phyloP scores from a whole-genome alignment of 2,888 invertebrate genomes.

The Poecilobothrus nobilitatus region DNA sequence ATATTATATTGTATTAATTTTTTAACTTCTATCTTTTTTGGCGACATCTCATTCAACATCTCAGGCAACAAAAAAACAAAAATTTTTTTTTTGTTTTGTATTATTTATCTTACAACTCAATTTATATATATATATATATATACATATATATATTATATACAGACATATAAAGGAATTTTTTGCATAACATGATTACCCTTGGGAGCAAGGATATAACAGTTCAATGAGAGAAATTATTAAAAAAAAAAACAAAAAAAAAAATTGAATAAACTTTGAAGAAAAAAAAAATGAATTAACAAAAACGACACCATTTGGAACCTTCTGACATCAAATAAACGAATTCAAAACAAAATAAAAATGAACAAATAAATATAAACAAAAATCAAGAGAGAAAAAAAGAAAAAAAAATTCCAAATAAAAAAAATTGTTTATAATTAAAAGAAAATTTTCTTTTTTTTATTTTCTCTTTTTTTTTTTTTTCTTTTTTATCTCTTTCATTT shows the following conservation, averaged over 20 bases:
- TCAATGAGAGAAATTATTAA: neutral
- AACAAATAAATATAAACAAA: no score
- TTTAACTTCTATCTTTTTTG: no score
- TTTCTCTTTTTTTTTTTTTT: neutral
- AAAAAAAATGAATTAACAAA: neutral
- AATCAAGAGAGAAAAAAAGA: no score
- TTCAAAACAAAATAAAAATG: neutral
- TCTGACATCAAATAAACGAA: neutral
- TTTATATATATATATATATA: neutral
- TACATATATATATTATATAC: no score
- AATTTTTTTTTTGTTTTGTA: neutral
- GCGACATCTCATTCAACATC: no score
- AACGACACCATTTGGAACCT: neutral
- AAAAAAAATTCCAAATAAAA: no score
- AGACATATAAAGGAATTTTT: no score
- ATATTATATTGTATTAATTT: no score
- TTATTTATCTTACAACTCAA: neutral
- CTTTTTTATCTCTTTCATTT: neutral
- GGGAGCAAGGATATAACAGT: neutral
- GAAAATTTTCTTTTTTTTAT: neutral
- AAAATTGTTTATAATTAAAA: slow-evolving; percentile 4
- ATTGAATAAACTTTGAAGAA: no score
- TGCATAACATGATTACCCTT: neutral
- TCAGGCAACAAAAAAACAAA: no score
- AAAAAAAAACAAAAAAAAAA: neutral